Percentiles rank a stretch among this genome's conserved stretches.
These are phyloP conservation scores for Trachelipus rathkii DNA, from an alignment of 1,140 invertebrate species.

Conservation along the genomic window DNA sequence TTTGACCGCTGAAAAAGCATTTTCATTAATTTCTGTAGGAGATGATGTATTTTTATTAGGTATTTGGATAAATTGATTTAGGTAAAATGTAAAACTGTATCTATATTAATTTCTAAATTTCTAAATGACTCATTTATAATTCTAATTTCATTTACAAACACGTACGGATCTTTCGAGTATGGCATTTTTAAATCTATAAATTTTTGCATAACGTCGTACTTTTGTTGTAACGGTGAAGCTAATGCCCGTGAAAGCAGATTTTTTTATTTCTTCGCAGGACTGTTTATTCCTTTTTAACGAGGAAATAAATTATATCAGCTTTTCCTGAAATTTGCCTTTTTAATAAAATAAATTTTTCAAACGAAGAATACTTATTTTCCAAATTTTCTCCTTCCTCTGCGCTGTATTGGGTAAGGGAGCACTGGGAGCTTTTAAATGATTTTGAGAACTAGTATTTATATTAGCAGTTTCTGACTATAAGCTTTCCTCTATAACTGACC, in stretches of 20 bases:
- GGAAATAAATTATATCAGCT: not conserved
- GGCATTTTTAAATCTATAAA: constrained; percentile 8
- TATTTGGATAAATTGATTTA: constrained; percentile 19
- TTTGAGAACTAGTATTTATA: no score
- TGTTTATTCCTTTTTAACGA: not conserved
- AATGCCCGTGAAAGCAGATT: not conserved
- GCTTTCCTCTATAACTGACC: no score
- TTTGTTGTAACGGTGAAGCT: not conserved
- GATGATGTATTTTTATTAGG: constrained; percentile 4
- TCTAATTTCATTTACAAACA: not conserved
- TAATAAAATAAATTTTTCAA: constrained; percentile 12
- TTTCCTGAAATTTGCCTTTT: not conserved
- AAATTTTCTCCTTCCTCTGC: no score
- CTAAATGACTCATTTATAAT: constrained; percentile 7
- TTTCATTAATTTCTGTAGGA: not conserved
- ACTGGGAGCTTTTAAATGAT: no score
- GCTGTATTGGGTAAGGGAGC: no score
- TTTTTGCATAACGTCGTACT: not conserved
- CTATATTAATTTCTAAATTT: constrained; percentile 19
- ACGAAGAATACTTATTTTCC: not conserved
- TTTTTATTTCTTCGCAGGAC: constrained; percentile 7
- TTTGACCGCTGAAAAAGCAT: constrained; percentile 6
- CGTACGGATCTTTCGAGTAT: not conserved
- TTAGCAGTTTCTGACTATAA: no score
- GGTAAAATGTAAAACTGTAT: constrained; percentile 1